Conservation (phyloP, 1,140 invertebrate species). For the Zaprionus gabonicus region DNA sequence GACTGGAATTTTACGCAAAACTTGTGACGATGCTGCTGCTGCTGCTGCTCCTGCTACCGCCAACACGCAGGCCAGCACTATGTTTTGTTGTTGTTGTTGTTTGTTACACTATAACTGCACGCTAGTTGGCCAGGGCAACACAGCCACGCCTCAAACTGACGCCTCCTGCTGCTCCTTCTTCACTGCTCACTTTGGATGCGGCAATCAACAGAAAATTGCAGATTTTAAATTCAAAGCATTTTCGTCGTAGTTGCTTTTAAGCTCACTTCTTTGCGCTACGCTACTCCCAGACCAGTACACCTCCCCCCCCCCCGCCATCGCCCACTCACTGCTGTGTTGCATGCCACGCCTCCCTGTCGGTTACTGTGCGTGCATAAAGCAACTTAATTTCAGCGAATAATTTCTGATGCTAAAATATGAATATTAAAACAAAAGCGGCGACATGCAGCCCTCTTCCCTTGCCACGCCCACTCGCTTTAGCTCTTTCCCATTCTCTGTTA, state of each 20-base stretch:
- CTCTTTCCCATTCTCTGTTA: conserved; percentile 50
- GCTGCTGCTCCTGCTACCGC: conserved; percentile 57
- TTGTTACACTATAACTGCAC: conserved; percentile 64
- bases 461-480: background rate
- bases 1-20: conserved; percentile 84
- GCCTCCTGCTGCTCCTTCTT: background rate
- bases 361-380: conserved; percentile 57
- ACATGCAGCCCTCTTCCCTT: conserved; percentile 17
- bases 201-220: conserved; percentile 83
- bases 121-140: conserved; percentile 37
- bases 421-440: conserved; percentile 77
- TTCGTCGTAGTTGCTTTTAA: conserved; percentile 64
- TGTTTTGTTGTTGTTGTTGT: conserved; percentile 58
- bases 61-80: conserved; percentile 69
- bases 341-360: background rate
- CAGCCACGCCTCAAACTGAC: conserved; percentile 1
- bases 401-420: conserved; percentile 81
- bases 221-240: conserved; percentile 83
- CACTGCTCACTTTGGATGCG: conserved; percentile 54
- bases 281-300: background rate
- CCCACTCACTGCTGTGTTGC: background rate
- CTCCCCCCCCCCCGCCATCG: background rate
- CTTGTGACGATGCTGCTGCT: conserved; percentile 68
- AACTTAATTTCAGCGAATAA: conserved; percentile 79
- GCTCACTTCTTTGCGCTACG: conserved; percentile 43